These are phyloP conservation scores for Listrodromus nycthemerus DNA, from an alignment of 2,888 invertebrate genomes.

Conservation along the genomic window DNA sequence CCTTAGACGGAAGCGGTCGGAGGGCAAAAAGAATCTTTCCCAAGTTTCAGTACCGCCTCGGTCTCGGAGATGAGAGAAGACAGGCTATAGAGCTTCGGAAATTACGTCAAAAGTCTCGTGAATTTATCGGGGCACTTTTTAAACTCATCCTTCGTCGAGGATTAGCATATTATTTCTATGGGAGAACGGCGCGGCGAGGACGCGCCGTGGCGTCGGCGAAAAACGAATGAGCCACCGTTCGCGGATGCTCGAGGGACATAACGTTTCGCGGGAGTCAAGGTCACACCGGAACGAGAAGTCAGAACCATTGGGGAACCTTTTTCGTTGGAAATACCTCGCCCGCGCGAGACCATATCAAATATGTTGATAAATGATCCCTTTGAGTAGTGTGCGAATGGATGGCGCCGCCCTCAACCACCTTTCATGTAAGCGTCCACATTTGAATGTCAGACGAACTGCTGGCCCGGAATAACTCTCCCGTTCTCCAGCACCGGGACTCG, in stretches of 20 bases:
- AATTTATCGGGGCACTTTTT: slow-evolving; percentile 84
- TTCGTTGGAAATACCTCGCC: slow-evolving; percentile 67
- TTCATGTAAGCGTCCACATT: slow-evolving; percentile 77
- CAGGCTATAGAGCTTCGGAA: slow-evolving; percentile 73
- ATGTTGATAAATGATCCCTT: slow-evolving; percentile 84
- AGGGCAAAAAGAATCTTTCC: slow-evolving; percentile 79
- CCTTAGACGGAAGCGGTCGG: slow-evolving; percentile 52
- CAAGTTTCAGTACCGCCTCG: slow-evolving; percentile 73
- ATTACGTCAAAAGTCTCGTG: slow-evolving; percentile 84
- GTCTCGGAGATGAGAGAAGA: slow-evolving; percentile 56
- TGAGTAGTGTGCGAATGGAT: slow-evolving; percentile 80
- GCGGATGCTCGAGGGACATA: slow-evolving; percentile 55
- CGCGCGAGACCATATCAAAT: slow-evolving; percentile 82
- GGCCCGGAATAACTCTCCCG: slow-evolving; percentile 62
- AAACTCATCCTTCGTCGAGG: slow-evolving; percentile 82
- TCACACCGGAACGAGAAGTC: slow-evolving; percentile 49
- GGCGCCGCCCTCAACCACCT: slow-evolving; percentile 75
- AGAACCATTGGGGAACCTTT: slow-evolving; percentile 59
- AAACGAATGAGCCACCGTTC: slow-evolving; percentile 69
- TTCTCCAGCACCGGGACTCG: slow-evolving; percentile 24
- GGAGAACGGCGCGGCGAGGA: slow-evolving; percentile 69
- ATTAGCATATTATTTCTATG: slow-evolving; percentile 85
- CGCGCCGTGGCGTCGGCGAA: slow-evolving; percentile 70
- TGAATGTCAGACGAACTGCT: slow-evolving; percentile 81
- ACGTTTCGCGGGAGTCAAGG: slow-evolving; percentile 46